Base-by-base conservation (phyloP, 2,797 vertebrate species). In the Gobionotothen gibberifrons region DNA sequence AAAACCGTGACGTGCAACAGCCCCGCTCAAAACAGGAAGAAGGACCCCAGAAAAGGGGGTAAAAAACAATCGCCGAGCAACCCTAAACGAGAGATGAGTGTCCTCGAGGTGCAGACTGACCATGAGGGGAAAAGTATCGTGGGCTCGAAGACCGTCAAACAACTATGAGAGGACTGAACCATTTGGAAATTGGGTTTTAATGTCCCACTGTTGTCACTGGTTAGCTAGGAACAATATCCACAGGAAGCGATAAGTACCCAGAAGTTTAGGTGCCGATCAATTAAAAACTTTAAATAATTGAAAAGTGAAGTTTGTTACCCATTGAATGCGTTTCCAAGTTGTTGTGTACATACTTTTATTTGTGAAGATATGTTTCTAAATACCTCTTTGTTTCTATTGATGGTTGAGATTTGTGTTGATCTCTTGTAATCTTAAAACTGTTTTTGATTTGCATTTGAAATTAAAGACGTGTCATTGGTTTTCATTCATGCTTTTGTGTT, bases 51-150 rank as follows among this genome's bases (percentile, higher is more conserved):
- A 52, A 78, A 76, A 60, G 77, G 43, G 63, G 67, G 72, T 44
- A 58, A 81, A 60, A 92, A 85, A 58, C 89, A 81, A 74, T 17
- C 22, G 1, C 26, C 55, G 8, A 0, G 32, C 44, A 93, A 86
- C 40, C 87, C 93, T 0, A 89, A 88, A 53, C 87, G 86, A 73
- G 95, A 96, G 83, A 56, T 94, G 63, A 96, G 94, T 2, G 86
- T 95, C 1, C 84, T 97, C 16, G 93, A 97, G 85, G 89, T 96
- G 42, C 95, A 96, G 86, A 95, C 95, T 0, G 91, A 92, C 19
- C 82, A 78, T 0, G 91, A 93, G 0, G 86, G 89, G 14, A 94
- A 94, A 61, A 94, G 93, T 57, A 67, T 93, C 7, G 86, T 84
- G 0, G 95, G 93, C 57, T 94, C 90, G 0, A 92, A 94, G 81